Evolutionary conservation across 2,888 invertebrate species (phyloP).

Genomic region (Cerastoderma edule): DNA sequence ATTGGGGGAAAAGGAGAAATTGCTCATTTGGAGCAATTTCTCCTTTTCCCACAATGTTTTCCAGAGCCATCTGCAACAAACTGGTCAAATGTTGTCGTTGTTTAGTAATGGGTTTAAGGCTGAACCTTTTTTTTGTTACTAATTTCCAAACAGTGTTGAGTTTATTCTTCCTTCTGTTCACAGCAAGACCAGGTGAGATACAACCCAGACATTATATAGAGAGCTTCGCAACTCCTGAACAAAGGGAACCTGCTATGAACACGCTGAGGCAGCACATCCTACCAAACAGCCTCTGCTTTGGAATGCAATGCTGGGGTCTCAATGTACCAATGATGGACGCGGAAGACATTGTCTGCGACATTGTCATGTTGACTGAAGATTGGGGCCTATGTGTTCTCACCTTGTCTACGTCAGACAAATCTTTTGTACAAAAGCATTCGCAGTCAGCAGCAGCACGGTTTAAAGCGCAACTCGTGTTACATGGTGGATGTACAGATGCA

Average conservation of each 20-base stretch:
- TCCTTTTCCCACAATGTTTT: conserved; percentile 7
- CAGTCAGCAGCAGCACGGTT: conserved; percentile 55
- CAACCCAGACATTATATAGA: conserved; percentile 69
- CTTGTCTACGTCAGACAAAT: conserved; percentile 46
- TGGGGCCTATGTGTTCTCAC: conserved; percentile 69
- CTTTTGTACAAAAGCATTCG: conserved; percentile 49
- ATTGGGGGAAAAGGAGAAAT: conserved; percentile 13
- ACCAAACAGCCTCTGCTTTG: conserved; percentile 51
- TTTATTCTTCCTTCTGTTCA: no score
- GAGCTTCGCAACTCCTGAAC: conserved; percentile 35
- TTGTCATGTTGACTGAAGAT: conserved; percentile 60
- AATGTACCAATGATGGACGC: conserved; percentile 46
- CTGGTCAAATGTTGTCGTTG: not conserved
- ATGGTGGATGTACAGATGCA: conserved; percentile 70
- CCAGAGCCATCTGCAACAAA: not conserved
- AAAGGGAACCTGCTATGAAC: conserved; percentile 48
- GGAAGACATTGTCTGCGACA: conserved; percentile 61
- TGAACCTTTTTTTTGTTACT: not conserved
- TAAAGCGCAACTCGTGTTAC: conserved; percentile 66
- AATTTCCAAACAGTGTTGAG: no score
- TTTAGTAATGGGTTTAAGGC: not conserved
- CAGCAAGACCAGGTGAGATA: conserved; percentile 47
- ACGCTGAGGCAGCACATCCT: conserved; percentile 39
- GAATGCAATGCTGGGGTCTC: conserved; percentile 71
- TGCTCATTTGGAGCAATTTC: not conserved